These are phyloP conservation scores for Suncus etruscus DNA, from an alignment of 2,113 vertebrate genomes.

Conservation along the genomic window DNA sequence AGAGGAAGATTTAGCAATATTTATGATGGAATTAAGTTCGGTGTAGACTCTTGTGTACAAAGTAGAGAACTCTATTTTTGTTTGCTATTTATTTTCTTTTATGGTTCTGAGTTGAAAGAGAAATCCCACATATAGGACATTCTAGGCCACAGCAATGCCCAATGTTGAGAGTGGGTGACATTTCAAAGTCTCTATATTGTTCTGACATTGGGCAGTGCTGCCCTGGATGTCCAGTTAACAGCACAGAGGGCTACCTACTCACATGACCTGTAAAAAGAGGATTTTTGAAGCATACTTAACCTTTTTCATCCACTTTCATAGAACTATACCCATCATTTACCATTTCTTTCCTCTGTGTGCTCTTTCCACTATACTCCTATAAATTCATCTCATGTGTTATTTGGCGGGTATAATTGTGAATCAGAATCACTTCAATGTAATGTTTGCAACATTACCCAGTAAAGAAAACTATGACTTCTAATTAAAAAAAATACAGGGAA, in stretches of 20 bases:
- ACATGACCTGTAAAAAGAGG: background rate
- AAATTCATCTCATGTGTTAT: background rate
- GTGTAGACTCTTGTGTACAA: background rate
- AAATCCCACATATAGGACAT: background rate
- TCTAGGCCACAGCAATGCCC: fast-evolving
- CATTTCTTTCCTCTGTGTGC: background rate
- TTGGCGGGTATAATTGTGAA: background rate
- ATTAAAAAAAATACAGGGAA: background rate
- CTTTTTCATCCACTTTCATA: background rate
- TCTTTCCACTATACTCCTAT: background rate
- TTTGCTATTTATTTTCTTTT: background rate
- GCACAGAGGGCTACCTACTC: fast-evolving
- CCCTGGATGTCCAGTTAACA: fast-evolving
- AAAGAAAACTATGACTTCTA: background rate
- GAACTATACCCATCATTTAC: background rate
- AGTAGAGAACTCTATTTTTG: background rate
- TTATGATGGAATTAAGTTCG: background rate
- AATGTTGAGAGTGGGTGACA: background rate
- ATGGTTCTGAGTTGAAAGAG: background rate
- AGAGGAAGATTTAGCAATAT: background rate
- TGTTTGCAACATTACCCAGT: background rate
- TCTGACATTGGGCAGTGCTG: fast-evolving
- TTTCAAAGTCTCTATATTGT: fast-evolving
- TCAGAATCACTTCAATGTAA: background rate
- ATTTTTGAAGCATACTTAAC: fast-evolving